Conservation (phyloP, 1,140 invertebrate species). For the Conus betulinus region DNA sequence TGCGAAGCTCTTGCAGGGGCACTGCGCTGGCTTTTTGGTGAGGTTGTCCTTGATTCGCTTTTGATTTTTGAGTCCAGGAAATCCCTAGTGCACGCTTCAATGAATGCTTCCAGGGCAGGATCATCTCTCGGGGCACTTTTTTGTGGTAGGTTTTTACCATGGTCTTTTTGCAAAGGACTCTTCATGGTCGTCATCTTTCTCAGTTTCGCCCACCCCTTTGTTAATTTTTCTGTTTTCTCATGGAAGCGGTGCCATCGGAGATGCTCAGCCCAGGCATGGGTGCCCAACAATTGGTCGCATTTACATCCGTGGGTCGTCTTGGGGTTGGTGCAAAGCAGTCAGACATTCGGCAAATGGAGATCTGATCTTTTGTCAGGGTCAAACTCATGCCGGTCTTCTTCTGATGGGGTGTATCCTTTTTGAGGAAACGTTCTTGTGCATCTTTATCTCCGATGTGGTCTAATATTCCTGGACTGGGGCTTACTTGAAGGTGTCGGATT, state of each 20-base stretch:
- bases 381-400: too few species aligned
- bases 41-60: background rate
- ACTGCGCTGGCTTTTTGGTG: background rate
- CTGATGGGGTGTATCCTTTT: too few species aligned
- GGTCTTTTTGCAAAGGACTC: background rate
- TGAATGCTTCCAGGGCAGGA: background rate
- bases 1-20: background rate
- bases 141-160: background rate
- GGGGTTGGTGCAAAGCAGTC: background rate
- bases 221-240: background rate
- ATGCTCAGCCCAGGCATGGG: background rate
- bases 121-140: background rate
- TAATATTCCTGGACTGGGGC: too few species aligned
- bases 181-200: background rate
- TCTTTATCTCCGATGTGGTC: too few species aligned
- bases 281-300: background rate
- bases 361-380: too few species aligned
- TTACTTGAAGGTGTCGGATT: too few species aligned
- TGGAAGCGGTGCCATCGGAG: background rate
- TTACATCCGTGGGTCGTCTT: background rate
- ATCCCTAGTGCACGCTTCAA: background rate
- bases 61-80: background rate
- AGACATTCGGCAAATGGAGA: too few species aligned
- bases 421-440: too few species aligned
- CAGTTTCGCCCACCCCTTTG: background rate